phyloP scores from a whole-genome alignment of 2,113 vertebrate species.

The Gopherus evgoodei region DNA sequence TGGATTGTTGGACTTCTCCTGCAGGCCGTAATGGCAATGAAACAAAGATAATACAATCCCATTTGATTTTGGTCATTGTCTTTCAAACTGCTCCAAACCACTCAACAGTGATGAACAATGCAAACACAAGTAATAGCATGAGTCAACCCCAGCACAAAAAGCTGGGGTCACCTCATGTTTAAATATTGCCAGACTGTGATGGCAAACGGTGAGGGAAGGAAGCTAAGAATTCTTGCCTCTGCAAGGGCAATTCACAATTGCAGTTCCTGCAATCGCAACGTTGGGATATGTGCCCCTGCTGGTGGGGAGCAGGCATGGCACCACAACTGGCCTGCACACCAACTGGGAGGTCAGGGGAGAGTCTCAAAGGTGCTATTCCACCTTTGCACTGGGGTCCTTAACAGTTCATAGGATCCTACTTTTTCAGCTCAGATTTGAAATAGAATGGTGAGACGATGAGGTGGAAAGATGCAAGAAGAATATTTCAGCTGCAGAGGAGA shows the following conservation, averaged over 20 bases:
- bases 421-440: no score
- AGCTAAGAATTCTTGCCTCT: not conserved
- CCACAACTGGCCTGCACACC: not conserved
- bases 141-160: accelerated
- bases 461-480: no score
- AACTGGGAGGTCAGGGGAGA: no score
- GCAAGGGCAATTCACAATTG: not conserved
- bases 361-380: no score
- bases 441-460: no score
- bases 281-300: not conserved
- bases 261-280: not conserved
- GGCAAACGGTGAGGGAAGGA: not conserved
- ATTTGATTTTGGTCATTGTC: not conserved
- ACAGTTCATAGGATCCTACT: no score
- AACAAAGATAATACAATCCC: slow-evolving; percentile 18
- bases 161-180: not conserved
- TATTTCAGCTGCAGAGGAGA: no score
- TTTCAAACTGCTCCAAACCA: slow-evolving; percentile 1
- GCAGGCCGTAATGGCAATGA: slow-evolving; percentile 1
- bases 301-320: not conserved
- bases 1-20: not conserved
- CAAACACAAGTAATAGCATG: not conserved
- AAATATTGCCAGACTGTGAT: accelerated
- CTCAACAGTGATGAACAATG: not conserved
- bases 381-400: no score